Evolutionary conservation across 2,888 invertebrate species (phyloP).

Genomic region (Marasmarcha lunaedactyla): DNA sequence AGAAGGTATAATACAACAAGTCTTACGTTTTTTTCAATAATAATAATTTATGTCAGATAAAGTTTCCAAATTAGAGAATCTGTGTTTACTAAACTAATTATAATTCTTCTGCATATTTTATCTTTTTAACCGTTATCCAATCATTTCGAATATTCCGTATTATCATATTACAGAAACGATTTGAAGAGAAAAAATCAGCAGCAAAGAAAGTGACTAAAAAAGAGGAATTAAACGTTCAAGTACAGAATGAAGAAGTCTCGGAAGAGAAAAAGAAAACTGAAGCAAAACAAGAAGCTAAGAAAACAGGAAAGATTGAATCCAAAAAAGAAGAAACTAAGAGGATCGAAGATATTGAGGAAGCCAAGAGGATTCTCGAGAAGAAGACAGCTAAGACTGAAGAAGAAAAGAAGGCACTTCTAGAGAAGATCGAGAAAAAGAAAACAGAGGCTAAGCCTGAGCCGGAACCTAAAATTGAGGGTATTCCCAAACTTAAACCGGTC

Average conservation of each 20-base stretch:
- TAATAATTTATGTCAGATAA: no score
- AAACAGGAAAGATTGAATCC: conserved; percentile 26
- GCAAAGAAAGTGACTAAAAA: conserved; percentile 44
- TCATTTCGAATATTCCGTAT: no score
- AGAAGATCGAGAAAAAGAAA: conserved; percentile 64
- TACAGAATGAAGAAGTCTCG: conserved; percentile 31
- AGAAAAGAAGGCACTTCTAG: conserved; percentile 60
- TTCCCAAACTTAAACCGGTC: conserved; percentile 71
- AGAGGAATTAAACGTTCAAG: conserved; percentile 37
- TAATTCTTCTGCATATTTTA: no score
- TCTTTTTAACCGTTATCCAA: no score
- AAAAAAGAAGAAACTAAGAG: conserved; percentile 42
- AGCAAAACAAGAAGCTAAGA: conserved; percentile 33
- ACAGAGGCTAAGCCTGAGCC: conserved; percentile 46
- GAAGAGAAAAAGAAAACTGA: conserved; percentile 42
- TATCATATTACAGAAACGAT: no score
- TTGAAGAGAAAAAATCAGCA: conserved; percentile 41
- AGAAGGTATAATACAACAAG: not conserved
- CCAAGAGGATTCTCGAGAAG: conserved; percentile 53
- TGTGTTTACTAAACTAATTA: no score
- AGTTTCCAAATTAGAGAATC: no score
- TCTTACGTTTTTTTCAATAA: not conserved
- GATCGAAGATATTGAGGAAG: conserved; percentile 57
- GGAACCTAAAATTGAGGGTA: conserved; percentile 72
- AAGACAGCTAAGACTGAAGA: conserved; percentile 62